These are phyloP conservation scores for Lepidocyrtinus sp. DNA, from an alignment of 2,888 invertebrate species.

Conservation along the genomic window DNA sequence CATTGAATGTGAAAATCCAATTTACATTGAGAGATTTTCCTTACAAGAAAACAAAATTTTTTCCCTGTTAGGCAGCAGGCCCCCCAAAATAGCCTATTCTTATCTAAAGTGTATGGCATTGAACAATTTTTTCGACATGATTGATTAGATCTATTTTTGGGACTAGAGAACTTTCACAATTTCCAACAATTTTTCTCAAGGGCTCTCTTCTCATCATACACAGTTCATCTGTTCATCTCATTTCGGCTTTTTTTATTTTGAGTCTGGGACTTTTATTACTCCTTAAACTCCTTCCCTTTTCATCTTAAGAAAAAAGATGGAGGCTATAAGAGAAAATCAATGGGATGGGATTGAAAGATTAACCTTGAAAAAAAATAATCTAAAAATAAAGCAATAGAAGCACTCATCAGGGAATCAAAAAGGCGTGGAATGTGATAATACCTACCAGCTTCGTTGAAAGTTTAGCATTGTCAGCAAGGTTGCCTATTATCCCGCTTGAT, in stretches of 20 bases:
- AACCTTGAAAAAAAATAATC: neutral
- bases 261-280: neutral
- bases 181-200: constrained; percentile 19
- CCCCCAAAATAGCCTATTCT: neutral
- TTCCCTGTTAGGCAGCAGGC: neutral
- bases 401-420: neutral
- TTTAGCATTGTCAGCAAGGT: neutral
- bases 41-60: neutral
- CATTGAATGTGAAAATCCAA: constrained; percentile 9
- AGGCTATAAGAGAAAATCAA: no score
- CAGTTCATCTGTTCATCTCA: neutral
- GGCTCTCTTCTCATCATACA: no score
- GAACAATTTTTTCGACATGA: constrained; percentile 26
- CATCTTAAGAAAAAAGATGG: no score
- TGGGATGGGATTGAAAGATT: neutral
- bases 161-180: constrained; percentile 47
- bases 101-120: constrained; percentile 30
- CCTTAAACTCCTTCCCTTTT: no score
- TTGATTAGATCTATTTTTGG: constrained; percentile 47
- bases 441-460: neutral
- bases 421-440: neutral
- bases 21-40: neutral
- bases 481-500: neutral
- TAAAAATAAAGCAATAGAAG: neutral
- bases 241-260: neutral